A percentile compares a stretch with the other conserved stretches of the same genome.
Evolutionary conservation across 2,888 invertebrate genomes (phyloP).

Genomic region (Drosophila nigricruria): DNA sequence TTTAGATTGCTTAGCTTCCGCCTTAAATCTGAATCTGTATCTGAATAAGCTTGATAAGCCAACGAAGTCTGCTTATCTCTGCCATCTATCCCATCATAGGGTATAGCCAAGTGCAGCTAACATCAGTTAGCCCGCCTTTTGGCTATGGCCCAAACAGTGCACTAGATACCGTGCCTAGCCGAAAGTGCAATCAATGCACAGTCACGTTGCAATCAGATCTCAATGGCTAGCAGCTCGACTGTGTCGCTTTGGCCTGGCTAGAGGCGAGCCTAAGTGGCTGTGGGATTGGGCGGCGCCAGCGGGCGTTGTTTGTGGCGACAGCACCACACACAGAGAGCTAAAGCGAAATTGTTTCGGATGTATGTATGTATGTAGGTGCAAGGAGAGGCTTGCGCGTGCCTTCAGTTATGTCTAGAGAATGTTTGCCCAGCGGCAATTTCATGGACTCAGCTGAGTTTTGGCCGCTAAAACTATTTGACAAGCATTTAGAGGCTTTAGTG

Average conservation of each 20-base stretch:
- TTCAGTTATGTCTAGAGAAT: constrained; percentile 12
- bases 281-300: background rate
- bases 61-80: background rate
- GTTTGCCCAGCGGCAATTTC: constrained; percentile 33
- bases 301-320: constrained; percentile 13
- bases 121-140: background rate
- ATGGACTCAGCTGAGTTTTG: constrained; percentile 27
- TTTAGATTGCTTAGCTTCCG: too few relatives aligned
- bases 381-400: background rate
- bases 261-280: background rate
- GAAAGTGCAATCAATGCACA: constrained; percentile 42
- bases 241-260: background rate
- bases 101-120: background rate
- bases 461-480: constrained; percentile 36
- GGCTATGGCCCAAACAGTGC: constrained; percentile 5
- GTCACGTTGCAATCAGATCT: constrained; percentile 45
- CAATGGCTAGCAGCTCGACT: constrained; percentile 3
- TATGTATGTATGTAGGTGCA: constrained; percentile 4
- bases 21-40: too few relatives aligned
- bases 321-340: background rate
- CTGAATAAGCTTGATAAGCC: background rate
- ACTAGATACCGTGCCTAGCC: too few relatives aligned
- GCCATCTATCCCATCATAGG: background rate
- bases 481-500: constrained; percentile 2
- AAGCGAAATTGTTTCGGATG: constrained; percentile 24